Conservation (phyloP, 30 jellyfish, hydroid and myxozoan species). For the Hydra vulgaris region DNA sequence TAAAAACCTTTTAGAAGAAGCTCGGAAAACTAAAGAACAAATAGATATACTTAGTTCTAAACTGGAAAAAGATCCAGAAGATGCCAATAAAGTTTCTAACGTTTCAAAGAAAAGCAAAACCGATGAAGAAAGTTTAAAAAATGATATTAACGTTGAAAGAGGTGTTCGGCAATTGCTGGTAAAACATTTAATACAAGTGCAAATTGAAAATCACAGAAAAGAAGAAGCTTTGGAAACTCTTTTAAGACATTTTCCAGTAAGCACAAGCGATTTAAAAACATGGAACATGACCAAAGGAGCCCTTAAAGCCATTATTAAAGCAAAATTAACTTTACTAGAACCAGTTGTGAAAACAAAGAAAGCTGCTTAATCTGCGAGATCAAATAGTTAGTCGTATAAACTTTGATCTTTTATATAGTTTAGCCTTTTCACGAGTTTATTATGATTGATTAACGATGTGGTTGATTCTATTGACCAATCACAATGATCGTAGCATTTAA, state of each 20-base stretch:
- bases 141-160: constrained; percentile 25
- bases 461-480: no score
- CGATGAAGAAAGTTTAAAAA: constrained; percentile 12
- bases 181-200: constrained; percentile 26
- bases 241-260: constrained; percentile 28
- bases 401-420: no score
- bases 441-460: no score
- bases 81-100: constrained; percentile 11
- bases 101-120: constrained; percentile 22
- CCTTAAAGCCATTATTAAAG: constrained; percentile 22
- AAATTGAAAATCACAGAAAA: constrained; percentile 17
- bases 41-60: constrained; percentile 13
- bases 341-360: constrained; percentile 3
- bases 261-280: constrained; percentile 4
- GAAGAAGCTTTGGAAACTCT: constrained; percentile 31
- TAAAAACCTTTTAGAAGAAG: constrained; percentile 21
- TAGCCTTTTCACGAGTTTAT: no score
- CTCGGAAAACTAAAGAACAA: constrained; percentile 26
- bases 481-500: no score
- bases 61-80: constrained; percentile 22
- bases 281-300: constrained; percentile 40
- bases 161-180: constrained; percentile 38
- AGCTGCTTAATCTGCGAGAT: no score
- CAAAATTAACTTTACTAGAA: constrained; percentile 20
- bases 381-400: no score